phyloP scores from a whole-genome alignment of 64 coral and sea anemone species.

The Catalaphyllia jardinei region DNA sequence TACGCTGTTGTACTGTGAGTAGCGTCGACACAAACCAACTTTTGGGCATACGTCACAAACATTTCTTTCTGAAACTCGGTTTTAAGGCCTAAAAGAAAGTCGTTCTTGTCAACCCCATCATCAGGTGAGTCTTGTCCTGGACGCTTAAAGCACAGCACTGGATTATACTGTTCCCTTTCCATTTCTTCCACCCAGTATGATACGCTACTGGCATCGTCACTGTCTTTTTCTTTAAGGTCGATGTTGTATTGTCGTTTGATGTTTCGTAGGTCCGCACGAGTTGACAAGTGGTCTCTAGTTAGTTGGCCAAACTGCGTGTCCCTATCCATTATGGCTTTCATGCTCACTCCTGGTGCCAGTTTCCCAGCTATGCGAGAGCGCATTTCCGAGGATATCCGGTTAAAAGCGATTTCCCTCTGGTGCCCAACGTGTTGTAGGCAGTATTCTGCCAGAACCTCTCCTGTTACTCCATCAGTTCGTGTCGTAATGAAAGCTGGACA shows the following conservation, averaged over 20 bases:
- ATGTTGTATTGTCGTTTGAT: constrained; percentile 33
- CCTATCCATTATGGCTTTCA: background rate
- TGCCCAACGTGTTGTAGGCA: constrained; percentile 32
- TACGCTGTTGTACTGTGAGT: too few species aligned
- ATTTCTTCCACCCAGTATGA: constrained; percentile 17
- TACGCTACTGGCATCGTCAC: background rate
- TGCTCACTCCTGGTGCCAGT: constrained; percentile 23
- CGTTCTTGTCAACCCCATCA: constrained; percentile 3
- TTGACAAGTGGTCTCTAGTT: constrained; percentile 14
- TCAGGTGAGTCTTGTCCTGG: background rate
- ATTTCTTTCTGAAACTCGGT: constrained; percentile 25
- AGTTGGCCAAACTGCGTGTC: background rate
- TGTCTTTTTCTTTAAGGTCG: background rate
- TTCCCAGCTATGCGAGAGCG: constrained; percentile 3
- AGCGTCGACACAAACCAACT: too few species aligned
- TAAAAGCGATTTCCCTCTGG: constrained; percentile 24
- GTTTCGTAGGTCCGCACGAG: background rate
- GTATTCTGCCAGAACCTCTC: constrained; percentile 17
- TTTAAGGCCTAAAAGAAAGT: constrained; percentile 27
- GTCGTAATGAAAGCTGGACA: constrained; percentile 7
- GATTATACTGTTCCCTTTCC: constrained; percentile 9
- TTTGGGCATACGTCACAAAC: background rate
- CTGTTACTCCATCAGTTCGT: background rate
- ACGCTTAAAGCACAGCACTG: constrained; percentile 7
- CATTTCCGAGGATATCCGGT: constrained; percentile 26